Percentiles rank a stretch among this genome's conserved stretches.
These are phyloP conservation scores for Coecobrya sp. DNA, from an alignment of 2,888 invertebrate species.

Conservation along the genomic window DNA sequence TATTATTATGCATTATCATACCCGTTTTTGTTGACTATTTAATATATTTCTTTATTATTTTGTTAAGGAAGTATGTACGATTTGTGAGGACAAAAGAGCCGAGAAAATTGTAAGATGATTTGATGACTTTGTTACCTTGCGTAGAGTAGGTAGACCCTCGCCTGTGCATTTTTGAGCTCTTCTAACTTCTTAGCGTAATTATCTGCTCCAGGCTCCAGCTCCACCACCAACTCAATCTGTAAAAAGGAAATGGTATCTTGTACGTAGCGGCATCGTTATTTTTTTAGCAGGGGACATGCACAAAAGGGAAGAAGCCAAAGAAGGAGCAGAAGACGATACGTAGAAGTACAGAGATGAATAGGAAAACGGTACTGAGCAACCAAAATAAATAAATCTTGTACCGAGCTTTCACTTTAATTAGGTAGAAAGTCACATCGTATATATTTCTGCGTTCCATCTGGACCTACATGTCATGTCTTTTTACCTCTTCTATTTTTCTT, in stretches of 20 bases:
- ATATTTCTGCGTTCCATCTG: neutral
- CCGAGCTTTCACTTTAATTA: conserved; percentile 7
- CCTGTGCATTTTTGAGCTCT: conserved; percentile 94
- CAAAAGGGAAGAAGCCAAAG: neutral
- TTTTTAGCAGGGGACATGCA: neutral
- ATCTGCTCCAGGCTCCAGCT: conserved; percentile 96
- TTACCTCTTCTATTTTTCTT: neutral
- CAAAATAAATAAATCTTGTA: conserved; percentile 12
- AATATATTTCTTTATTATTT: too few species aligned
- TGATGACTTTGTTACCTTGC: conserved; percentile 91
- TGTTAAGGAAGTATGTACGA: neutral
- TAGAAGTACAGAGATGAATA: neutral
- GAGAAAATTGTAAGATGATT: neutral
- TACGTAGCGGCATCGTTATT: neutral
- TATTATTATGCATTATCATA: too few species aligned
- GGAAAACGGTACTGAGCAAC: neutral
- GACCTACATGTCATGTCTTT: neutral
- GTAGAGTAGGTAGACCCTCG: conserved; percentile 97
- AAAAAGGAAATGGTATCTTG: neutral
- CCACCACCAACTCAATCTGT: conserved; percentile 96
- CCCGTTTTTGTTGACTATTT: too few species aligned
- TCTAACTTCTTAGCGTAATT: conserved; percentile 94
- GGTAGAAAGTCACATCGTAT: conserved; percentile 13
- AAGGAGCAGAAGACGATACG: neutral
- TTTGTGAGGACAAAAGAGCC: neutral